phyloP scores from a whole-genome alignment of 2,888 invertebrate species.

The Diarsia brunnea region DNA sequence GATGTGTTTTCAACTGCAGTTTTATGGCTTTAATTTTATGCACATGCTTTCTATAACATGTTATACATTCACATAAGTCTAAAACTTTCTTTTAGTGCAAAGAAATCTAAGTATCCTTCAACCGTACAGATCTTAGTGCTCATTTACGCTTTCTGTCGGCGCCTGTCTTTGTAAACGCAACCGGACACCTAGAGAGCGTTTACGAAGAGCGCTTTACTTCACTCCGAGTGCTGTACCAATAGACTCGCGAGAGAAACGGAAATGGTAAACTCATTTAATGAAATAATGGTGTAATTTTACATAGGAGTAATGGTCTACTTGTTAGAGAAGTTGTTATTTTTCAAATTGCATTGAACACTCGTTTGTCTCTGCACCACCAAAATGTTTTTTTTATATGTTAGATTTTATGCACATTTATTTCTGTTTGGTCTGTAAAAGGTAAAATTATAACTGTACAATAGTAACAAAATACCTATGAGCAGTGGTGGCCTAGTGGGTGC shows the following conservation, averaged over 20 bases:
- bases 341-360: neutral
- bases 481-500: too few species aligned
- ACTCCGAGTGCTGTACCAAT: constrained; percentile 45
- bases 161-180: constrained; percentile 67
- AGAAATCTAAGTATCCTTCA: constrained; percentile 7
- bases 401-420: neutral
- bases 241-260: constrained; percentile 7
- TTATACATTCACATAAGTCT: neutral
- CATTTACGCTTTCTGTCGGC: constrained; percentile 40
- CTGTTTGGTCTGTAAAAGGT: neutral
- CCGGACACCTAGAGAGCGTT: constrained; percentile 61
- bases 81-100: neutral
- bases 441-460: too few species aligned
- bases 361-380: neutral
- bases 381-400: too few species aligned
- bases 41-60: neutral
- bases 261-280: constrained; percentile 11
- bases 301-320: too few species aligned
- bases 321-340: neutral
- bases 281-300: neutral
- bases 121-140: neutral
- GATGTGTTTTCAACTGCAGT: too few species aligned
- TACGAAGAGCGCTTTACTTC: constrained; percentile 45
- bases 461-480: too few species aligned
- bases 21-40: too few species aligned